These are phyloP conservation scores for Syritta pipiens DNA, from an alignment of 2,888 invertebrate genomes.

Conservation along the genomic window DNA sequence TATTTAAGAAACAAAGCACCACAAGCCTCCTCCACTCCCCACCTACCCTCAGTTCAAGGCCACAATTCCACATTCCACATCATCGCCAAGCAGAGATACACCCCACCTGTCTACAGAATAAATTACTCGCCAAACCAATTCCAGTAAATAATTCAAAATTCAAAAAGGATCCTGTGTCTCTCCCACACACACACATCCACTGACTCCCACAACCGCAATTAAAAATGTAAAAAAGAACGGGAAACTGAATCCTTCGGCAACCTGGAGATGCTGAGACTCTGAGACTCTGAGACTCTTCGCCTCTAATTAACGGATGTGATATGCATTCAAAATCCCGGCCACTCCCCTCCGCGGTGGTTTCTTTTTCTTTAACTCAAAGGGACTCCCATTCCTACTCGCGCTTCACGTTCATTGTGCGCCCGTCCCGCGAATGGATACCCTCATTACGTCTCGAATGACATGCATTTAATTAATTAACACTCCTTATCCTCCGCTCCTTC, in stretches of 20 bases:
- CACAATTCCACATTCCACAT: background rate
- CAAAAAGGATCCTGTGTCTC: background rate
- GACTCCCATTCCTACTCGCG: too few relatives aligned
- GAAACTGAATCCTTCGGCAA: background rate
- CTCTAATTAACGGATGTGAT: background rate
- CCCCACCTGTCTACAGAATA: background rate
- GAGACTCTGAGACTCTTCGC: too few relatives aligned
- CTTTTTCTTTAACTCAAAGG: background rate
- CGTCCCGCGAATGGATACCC: too few relatives aligned
- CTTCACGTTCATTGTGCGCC: too few relatives aligned
- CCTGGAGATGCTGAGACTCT: too few relatives aligned
- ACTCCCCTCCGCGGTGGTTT: background rate
- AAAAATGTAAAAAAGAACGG: background rate
- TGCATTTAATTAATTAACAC: too few relatives aligned
- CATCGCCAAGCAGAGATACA: background rate
- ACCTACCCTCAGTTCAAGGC: background rate
- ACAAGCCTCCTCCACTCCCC: too few relatives aligned
- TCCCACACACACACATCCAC: background rate
- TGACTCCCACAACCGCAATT: background rate
- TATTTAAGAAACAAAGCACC: too few relatives aligned
- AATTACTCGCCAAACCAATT: background rate
- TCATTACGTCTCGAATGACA: too few relatives aligned
- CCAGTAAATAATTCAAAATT: constrained; percentile 14
- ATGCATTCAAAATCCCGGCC: background rate
- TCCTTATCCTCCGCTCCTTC: too few relatives aligned